Conservation (phyloP, 2,113 vertebrate species). For the Colaptes auratus region DNA sequence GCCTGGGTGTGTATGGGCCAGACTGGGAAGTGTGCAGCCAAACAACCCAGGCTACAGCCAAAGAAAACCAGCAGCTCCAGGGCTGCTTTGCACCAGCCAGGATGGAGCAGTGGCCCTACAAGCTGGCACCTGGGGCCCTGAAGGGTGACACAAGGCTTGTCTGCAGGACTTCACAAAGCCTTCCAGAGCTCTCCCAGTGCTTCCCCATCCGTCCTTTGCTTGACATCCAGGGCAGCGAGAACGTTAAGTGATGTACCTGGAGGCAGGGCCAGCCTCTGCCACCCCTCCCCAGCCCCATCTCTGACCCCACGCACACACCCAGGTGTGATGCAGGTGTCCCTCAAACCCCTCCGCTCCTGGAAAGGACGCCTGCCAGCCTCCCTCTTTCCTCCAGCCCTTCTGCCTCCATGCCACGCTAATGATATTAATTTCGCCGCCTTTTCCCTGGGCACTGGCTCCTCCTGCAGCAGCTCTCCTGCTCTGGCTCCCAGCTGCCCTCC, state of each 20-base stretch:
- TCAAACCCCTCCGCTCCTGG: not conserved
- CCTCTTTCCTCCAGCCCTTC: not conserved
- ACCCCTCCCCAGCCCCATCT: fast-evolving
- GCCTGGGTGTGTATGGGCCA: not conserved
- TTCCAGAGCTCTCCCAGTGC: not conserved
- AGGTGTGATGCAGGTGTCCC: fast-evolving
- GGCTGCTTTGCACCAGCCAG: not conserved
- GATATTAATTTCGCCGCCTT: not conserved
- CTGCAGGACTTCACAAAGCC: not conserved
- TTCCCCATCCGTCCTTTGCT: not conserved
- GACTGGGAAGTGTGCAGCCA: not conserved
- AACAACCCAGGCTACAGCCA: not conserved
- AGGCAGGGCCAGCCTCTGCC: not conserved
- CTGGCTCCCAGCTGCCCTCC: conserved; percentile 6
- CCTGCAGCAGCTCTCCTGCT: not conserved
- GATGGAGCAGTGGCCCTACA: not conserved
- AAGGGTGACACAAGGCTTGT: not conserved
- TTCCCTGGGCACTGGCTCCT: not conserved
- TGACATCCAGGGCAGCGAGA: not conserved
- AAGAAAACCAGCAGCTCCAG: not conserved
- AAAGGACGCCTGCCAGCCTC: not conserved
- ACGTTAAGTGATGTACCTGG: not conserved
- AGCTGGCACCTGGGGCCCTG: fast-evolving
- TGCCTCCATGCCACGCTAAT: not conserved
- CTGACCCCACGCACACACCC: not conserved